phyloP scores from a whole-genome alignment of 2,797 vertebrate genomes.

The Oryzias sinensis region DNA sequence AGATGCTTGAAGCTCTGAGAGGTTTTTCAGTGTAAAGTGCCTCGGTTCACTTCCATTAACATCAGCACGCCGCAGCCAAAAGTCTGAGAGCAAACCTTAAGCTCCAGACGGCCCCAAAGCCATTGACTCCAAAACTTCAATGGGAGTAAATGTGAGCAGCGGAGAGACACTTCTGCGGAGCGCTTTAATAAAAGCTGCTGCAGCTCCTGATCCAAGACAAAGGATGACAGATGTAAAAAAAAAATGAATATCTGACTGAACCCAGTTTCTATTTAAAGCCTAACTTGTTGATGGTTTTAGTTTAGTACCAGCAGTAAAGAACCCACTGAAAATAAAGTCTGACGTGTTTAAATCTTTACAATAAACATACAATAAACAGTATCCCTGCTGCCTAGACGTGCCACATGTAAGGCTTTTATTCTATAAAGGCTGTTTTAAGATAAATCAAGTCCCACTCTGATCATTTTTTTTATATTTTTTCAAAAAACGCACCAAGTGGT shows the following conservation, averaged over 20 bases:
- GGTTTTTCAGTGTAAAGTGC: conserved; percentile 31
- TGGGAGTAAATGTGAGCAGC: conserved; percentile 38
- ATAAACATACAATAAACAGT: no score
- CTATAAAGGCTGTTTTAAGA: no score
- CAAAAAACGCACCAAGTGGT: no score
- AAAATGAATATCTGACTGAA: not conserved
- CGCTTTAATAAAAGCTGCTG: conserved; percentile 24
- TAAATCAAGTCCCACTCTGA: no score
- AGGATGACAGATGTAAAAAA: conserved; percentile 1
- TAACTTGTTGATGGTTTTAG: no score
- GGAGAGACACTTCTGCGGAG: conserved; percentile 48
- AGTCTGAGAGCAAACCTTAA: conserved; percentile 17
- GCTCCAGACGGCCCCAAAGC: conserved; percentile 45
- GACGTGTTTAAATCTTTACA: no score
- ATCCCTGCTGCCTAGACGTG: no score
- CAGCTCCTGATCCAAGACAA: conserved; percentile 9
- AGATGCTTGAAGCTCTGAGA: conserved; percentile 39
- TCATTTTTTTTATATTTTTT: no score
- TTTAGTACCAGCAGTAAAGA: no score
- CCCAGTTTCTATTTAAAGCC: no score
- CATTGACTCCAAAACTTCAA: conserved; percentile 50
- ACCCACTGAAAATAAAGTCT: no score
- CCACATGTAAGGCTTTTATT: no score
- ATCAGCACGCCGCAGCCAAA: conserved; percentile 18
- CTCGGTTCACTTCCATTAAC: conserved; percentile 45